Percentiles rank a stretch among this genome's conserved stretches.
phyloP scores from a whole-genome alignment of 2,113 vertebrate species.

The Bos taurus region DNA sequence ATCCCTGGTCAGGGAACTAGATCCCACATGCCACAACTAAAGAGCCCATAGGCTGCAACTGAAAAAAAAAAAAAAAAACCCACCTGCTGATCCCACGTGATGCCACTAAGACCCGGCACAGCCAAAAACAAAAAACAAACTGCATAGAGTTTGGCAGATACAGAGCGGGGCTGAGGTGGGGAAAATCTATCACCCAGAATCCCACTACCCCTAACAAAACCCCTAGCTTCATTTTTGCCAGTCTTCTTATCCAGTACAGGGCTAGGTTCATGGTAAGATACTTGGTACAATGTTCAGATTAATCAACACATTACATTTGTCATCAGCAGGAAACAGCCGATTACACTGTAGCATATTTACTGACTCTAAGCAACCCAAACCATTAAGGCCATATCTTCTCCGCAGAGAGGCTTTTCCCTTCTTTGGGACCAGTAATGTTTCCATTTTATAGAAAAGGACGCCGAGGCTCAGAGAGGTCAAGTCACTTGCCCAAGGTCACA shows the following conservation, averaged over 20 bases:
- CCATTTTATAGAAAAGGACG: not conserved
- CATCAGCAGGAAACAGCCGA: not conserved
- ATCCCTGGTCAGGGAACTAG: not conserved
- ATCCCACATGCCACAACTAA: not conserved
- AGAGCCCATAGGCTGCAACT: not conserved
- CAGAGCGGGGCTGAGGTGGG: not conserved
- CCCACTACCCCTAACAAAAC: not conserved
- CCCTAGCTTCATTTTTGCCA: not conserved
- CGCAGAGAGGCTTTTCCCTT: not conserved
- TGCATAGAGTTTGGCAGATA: not conserved
- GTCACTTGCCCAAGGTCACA: not conserved
- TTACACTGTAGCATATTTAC: not conserved
- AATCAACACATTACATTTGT: not conserved
- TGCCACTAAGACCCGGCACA: not conserved
- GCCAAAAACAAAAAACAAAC: not conserved
- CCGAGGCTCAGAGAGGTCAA: not conserved
- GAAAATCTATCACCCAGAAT: not conserved
- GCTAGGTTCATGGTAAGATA: not conserved
- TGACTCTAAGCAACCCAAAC: not conserved
- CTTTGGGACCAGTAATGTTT: not conserved
- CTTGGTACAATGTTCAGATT: not conserved
- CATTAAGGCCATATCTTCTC: not conserved
- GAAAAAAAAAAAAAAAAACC: not conserved
- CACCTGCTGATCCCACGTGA: not conserved
- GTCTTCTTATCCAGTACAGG: not conserved